Conservation (phyloP, 2,888 invertebrate species). For the Oligia fasciuncula region DNA sequence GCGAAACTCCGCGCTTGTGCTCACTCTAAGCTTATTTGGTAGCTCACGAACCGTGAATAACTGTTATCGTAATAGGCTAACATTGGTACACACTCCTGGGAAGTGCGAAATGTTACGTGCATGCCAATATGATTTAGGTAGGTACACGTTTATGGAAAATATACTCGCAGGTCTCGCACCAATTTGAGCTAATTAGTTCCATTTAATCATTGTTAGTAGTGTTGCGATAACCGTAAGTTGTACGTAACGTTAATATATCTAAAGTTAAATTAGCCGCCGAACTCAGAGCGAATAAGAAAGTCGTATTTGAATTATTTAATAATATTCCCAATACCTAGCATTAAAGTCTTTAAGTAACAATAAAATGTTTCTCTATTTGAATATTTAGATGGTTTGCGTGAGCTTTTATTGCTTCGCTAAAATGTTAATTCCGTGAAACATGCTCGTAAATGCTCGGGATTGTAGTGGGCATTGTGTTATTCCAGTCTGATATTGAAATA, state of each 20-base stretch:
- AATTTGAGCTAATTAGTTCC: conserved; percentile 49
- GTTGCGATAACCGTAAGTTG: conserved; percentile 28
- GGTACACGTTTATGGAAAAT: conserved; percentile 57
- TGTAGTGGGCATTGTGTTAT: conserved; percentile 78
- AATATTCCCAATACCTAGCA: conserved; percentile 62
- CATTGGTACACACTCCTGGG: conserved; percentile 70
- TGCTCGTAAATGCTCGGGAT: conserved; percentile 79
- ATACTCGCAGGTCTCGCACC: conserved; percentile 6
- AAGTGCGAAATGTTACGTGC: conserved; percentile 72
- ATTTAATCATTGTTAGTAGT: conserved; percentile 49
- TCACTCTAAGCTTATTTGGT: conserved; percentile 81
- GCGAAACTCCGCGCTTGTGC: conserved; percentile 73
- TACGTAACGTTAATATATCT: conserved; percentile 29
- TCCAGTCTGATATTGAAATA: conserved; percentile 78
- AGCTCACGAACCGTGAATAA: conserved; percentile 83
- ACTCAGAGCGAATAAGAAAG: conserved; percentile 41
- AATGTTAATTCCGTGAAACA: conserved; percentile 84
- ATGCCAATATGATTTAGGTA: conserved; percentile 50
- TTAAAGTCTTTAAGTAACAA: conserved; percentile 69
- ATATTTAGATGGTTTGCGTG: conserved; percentile 80
- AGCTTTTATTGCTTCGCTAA: conserved; percentile 82
- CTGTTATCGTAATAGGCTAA: conserved; percentile 81
- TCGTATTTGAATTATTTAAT: conserved; percentile 62
- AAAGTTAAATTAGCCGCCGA: conserved; percentile 17
- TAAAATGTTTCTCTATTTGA: conserved; percentile 76